A percentile compares a stretch with the other conserved stretches of the same genome.
Evolutionary conservation across 2,888 invertebrate species (phyloP).

Genomic region (Harpalus rubripes): DNA sequence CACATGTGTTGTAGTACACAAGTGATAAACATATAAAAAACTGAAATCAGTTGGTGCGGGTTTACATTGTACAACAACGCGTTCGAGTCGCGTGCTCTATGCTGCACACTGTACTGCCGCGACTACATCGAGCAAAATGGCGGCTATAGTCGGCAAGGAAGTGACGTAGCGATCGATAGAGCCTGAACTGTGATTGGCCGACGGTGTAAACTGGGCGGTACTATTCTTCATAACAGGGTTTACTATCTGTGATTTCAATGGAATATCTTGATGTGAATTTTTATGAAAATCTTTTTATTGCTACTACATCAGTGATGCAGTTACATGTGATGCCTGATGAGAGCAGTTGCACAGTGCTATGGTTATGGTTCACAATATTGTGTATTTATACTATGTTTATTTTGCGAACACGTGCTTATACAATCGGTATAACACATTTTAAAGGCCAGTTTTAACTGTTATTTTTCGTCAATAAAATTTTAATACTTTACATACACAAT

Average conservation of each 20-base stretch:
- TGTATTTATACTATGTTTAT: constrained; percentile 5
- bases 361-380: constrained; percentile 1
- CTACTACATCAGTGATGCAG: constrained; percentile 46
- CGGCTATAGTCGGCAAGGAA: constrained; percentile 74
- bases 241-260: constrained; percentile 75
- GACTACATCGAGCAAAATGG: constrained; percentile 75
- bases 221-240: constrained; percentile 73
- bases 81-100: constrained; percentile 3
- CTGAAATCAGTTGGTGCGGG: constrained; percentile 46
- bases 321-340: constrained; percentile 29
- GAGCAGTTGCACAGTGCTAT: background rate
- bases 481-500: background rate
- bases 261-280: constrained; percentile 70
- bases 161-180: constrained; percentile 78
- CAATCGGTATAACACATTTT: background rate
- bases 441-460: background rate
- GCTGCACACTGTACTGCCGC: constrained; percentile 32
- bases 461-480: background rate
- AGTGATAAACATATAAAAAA: constrained; percentile 47
- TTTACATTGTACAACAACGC: constrained; percentile 33
- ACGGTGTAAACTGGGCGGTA: constrained; percentile 73
- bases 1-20: constrained; percentile 8
- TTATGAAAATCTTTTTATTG: constrained; percentile 68
- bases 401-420: background rate
- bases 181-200: constrained; percentile 76